Evolutionary conservation across 2,113 vertebrate species (phyloP), one percentile per base, ranked within the genome.

Genomic region (Tychaedon coryphoeus): DNA sequence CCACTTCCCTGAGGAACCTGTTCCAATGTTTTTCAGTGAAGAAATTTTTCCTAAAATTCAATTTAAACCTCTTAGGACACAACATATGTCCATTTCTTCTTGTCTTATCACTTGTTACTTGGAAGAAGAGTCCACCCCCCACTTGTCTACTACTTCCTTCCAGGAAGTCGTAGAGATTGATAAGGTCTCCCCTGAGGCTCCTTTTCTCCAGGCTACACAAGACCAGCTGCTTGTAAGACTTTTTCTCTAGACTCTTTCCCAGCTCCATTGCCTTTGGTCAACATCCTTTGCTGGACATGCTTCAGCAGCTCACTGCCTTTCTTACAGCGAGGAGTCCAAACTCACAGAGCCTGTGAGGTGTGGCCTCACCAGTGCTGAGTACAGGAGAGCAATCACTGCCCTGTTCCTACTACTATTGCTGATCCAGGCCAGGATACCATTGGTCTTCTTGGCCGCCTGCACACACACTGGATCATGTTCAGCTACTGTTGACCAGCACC

Each of bases 401-500:
- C 43, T 36, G 15, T 6, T 15, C 36, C 36, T 80, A 1, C n/a
- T n/a, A 7, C 51, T 40, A 12, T 8, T 53, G 11, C 45, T 60
- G 45, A 45, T n/a, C 2, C 33, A 81, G 28, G 2, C 28, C 28
- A 51, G 36, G 28, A 45, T 51, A 19, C 12, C 57, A 23, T 2
- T 72, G 31, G 34, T 17, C 9, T 36, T 19, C 34, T 42, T 50
- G 42, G 6, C 31, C 9, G 33, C 22, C 50, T 57, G 34, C 31
- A 6, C 50, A 11, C 14, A 50, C 8, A 2, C 10, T 54, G 48
- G 29, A 2, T 65, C 12, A 5, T 3, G 28, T n/a, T 65, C 28
- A 80, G 76, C 45, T 1, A 0, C 33, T 58, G 51, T 24, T 2
- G 2, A 2, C 9, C 53, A 60, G 51, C 67, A 50, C 2, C 3